A percentile compares a stretch with the other conserved stretches of the same genome.
Conservation (phyloP, 2,797 vertebrate species). For the Orestias chungarensis region DNA sequence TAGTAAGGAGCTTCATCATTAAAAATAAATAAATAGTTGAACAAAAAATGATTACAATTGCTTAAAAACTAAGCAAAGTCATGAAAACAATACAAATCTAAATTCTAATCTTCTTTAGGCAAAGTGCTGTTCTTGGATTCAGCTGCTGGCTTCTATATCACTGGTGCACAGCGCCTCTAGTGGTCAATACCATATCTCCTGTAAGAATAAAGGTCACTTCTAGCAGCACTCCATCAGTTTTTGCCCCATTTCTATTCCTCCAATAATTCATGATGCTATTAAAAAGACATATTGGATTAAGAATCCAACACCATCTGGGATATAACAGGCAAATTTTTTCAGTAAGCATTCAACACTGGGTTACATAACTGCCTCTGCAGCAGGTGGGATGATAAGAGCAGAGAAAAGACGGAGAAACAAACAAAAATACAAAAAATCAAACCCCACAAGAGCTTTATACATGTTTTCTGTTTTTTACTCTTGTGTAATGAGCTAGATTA, state of each 20-base stretch:
- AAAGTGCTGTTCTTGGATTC: slow-evolving; percentile 3
- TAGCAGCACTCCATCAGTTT: slow-evolving; percentile 9
- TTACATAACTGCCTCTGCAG: slow-evolving; percentile 25
- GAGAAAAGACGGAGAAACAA: neutral
- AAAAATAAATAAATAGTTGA: neutral
- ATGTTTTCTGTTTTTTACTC: slow-evolving; percentile 14
- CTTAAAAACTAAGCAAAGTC: neutral
- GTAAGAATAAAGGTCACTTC: neutral
- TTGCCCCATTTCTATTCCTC: neutral
- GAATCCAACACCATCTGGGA: slow-evolving; percentile 3
- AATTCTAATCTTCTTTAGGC: neutral
- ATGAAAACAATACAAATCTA: neutral
- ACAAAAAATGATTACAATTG: neutral
- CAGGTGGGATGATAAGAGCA: slow-evolving; percentile 29
- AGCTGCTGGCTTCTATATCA: slow-evolving; percentile 21
- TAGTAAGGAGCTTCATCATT: neutral
- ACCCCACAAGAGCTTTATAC: neutral
- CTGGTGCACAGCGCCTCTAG: slow-evolving; percentile 53
- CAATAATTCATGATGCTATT: neutral
- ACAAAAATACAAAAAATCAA: neutral
- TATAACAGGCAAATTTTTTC: slow-evolving; percentile 5
- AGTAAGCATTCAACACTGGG: slow-evolving; percentile 11
- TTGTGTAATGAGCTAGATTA: slow-evolving; percentile 12
- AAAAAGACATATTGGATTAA: neutral
- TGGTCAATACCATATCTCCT: slow-evolving; percentile 21